Conservation (phyloP, 2,888 invertebrate genomes). For the Lithophane socia region DNA sequence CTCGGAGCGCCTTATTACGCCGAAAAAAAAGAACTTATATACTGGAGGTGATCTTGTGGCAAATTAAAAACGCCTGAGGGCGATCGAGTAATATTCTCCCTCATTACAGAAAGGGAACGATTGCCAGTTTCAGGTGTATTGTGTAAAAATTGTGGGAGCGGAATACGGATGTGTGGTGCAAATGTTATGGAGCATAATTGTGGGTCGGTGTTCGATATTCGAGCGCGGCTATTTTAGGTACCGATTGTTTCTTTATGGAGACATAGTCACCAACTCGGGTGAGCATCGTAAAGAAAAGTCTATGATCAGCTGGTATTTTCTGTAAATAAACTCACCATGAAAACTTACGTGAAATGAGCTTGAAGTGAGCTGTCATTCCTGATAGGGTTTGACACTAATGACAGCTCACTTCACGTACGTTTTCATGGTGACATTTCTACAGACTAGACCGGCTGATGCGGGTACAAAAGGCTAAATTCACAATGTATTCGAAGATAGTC, state of each 20-base stretch:
- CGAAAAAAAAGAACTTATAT: constrained; percentile 71
- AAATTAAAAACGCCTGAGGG: constrained; percentile 90
- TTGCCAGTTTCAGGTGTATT: constrained; percentile 83
- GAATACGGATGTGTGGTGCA: constrained; percentile 39
- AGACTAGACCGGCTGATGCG: background rate
- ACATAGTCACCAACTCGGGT: no score
- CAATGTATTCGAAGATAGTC: background rate
- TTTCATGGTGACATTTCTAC: background rate
- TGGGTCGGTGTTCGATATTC: constrained; percentile 68
- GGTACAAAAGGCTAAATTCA: background rate
- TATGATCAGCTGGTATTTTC: background rate
- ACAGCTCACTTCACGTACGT: background rate
- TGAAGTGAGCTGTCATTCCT: no score
- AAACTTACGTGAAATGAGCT: no score
- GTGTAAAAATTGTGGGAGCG: constrained; percentile 63
- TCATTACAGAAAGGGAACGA: constrained; percentile 81
- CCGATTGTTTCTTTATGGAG: background rate
- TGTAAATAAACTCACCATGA: background rate
- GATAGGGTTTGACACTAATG: no score
- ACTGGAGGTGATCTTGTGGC: constrained; percentile 84
- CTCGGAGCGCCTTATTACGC: constrained; percentile 67
- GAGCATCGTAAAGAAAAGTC: background rate
- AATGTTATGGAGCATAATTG: constrained; percentile 27
- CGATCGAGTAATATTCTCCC: constrained; percentile 86
- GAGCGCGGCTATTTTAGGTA: background rate